Evolutionary conservation across 2,888 invertebrate species (phyloP).

Genomic region (Gryllus longicercus): DNA sequence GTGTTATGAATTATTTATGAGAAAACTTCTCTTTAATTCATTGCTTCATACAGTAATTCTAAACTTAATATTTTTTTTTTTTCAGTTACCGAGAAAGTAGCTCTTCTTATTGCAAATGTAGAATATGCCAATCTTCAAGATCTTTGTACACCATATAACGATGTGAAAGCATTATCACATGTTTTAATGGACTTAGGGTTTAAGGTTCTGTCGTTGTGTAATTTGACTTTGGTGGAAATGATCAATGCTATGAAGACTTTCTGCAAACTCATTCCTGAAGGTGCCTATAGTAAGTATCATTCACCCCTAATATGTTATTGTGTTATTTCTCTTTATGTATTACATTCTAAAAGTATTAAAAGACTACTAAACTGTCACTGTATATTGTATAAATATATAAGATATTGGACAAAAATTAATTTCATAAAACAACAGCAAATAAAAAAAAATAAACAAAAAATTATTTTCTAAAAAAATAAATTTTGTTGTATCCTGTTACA

Average conservation of each 20-base stretch:
- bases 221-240: constrained; percentile 44
- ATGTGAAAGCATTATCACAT: constrained; percentile 42
- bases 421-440: too few species aligned
- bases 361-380: too few species aligned
- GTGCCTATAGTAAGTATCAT: constrained; percentile 45
- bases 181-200: constrained; percentile 44
- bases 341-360: neutral
- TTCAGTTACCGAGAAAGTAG: constrained; percentile 42
- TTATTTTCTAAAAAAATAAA: too few species aligned
- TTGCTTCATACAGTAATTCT: neutral
- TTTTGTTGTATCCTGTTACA: neutral
- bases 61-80: neutral
- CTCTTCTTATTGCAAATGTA: constrained; percentile 45
- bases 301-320: neutral
- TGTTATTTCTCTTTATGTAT: neutral
- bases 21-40: too few species aligned
- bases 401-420: too few species aligned
- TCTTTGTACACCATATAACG: constrained; percentile 43
- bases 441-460: too few species aligned
- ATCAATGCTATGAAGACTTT: constrained; percentile 44
- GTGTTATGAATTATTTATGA: too few species aligned
- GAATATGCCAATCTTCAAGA: constrained; percentile 41
- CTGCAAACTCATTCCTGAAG: constrained; percentile 41
- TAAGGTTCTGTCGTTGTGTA: constrained; percentile 43
- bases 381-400: too few species aligned